These are phyloP conservation scores for Caenorhabditis remanei DNA, from an alignment of 1,140 invertebrate species.

Conservation along the genomic window DNA sequence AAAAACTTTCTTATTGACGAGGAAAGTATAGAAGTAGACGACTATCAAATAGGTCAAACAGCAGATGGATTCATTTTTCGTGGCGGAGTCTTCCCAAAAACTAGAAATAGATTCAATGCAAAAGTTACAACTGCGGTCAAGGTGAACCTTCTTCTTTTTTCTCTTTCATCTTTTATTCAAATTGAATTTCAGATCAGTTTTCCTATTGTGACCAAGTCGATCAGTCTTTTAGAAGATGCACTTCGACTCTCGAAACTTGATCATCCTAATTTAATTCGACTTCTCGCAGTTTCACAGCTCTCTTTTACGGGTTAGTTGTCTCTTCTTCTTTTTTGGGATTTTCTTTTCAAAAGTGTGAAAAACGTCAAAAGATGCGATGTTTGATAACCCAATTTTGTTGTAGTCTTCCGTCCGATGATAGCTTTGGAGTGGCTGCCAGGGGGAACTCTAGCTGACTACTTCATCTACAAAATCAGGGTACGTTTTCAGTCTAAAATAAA, in stretches of 20 bases:
- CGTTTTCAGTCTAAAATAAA: not conserved
- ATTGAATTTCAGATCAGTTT: slow-evolving; percentile 28
- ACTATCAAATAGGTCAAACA: slow-evolving; percentile 36
- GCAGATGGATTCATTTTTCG: slow-evolving; percentile 52
- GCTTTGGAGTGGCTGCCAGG: slow-evolving; percentile 59
- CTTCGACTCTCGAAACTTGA: slow-evolving; percentile 56
- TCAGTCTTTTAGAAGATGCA: slow-evolving; percentile 55
- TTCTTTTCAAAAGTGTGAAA: not conserved
- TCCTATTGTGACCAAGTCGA: slow-evolving; percentile 14
- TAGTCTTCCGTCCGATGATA: slow-evolving; percentile 54
- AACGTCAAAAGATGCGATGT: not conserved
- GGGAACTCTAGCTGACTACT: slow-evolving; percentile 50
- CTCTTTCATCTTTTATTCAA: not conserved
- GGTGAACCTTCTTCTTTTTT: not conserved
- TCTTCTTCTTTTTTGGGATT: not conserved
- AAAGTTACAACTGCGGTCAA: slow-evolving; percentile 52
- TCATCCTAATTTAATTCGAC: slow-evolving; percentile 52
- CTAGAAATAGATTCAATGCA: slow-evolving; percentile 30
- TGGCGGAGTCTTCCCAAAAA: slow-evolving; percentile 50
- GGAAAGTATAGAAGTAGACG: slow-evolving; percentile 44
- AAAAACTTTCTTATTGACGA: slow-evolving; percentile 50
- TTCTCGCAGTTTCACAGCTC: slow-evolving; percentile 46
- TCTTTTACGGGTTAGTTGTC: slow-evolving; percentile 28
- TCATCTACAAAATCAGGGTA: slow-evolving; percentile 52
- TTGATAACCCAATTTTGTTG: slow-evolving; percentile 32